Evolutionary conservation across 2,888 invertebrate genomes (phyloP), one percentile per base, ranked within the genome.

Genomic region (Parnassius orleans): DNA sequence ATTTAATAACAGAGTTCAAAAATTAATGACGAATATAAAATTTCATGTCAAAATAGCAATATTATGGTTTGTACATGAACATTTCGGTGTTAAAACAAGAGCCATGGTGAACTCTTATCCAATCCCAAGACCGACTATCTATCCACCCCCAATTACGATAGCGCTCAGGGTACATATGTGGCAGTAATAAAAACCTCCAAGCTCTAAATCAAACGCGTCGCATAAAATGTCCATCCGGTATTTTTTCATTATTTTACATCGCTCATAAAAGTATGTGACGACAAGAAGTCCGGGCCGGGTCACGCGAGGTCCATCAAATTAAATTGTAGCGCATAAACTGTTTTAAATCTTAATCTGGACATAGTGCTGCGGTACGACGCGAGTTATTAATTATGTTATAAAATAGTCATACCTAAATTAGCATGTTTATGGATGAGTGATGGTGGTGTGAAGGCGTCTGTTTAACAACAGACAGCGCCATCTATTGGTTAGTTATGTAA

Each of bases 81-180:
- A 33, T 33, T 33, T 33, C 7, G 33, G 33, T 33, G 33, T 33
- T 33, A 7, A 33, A 5, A 33, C 5, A 7, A 33, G 19, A 19
- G 19, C 33, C 24, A 24, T 24, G 5, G 33, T 33, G 7, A 33
- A 33, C 33, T 33, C 33, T 33, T 33, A 33, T 33, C 33, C 33
- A 33, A 33, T 33, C 33, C 7, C 33, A 33, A 33, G 33, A 33
- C 33, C 33, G 7, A 33, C n/a, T 14, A 14, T 51, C 11, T 24
- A 2, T 51, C 54, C 47, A 61, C 98, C 93, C 86, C 98, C 98
- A 66, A 99, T 90, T 76, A 99, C 96, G 87, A 72, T 72, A 72
- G 73, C 71, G 70, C 12, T 2, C 9, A 9, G 48, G 72, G 72
- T 72, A 74, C 74, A 73, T 69, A 73, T 73, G 73, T 68, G 72